phyloP scores from a whole-genome alignment of 1,140 invertebrate genomes.

The Mercenaria mercenaria region DNA sequence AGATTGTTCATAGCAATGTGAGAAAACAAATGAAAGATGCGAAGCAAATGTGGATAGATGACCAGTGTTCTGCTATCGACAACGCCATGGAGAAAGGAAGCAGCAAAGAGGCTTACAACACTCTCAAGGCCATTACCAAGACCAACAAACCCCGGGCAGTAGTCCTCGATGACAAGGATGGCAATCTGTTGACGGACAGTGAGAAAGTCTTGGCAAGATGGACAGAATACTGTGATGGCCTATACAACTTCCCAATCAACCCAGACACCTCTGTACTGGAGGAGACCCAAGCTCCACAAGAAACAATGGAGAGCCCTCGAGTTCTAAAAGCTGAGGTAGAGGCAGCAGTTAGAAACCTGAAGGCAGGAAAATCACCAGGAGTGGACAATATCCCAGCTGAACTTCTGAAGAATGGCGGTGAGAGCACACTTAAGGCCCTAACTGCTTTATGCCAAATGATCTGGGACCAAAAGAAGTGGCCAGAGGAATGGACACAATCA shows the following conservation, averaged over 20 bases:
- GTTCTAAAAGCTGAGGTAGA: slow-evolving; percentile 56
- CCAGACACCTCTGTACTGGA: not conserved
- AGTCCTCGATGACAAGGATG: too few relatives aligned
- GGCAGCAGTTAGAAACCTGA: slow-evolving; percentile 62
- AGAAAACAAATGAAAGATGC: too few relatives aligned
- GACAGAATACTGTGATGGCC: slow-evolving; percentile 53
- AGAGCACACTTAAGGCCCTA: not conserved
- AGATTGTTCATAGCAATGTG: too few relatives aligned
- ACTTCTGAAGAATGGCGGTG: slow-evolving; percentile 54
- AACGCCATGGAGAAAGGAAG: too few relatives aligned
- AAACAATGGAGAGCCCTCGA: not conserved
- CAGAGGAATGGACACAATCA: too few relatives aligned
- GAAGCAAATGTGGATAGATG: too few relatives aligned
- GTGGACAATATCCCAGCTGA: slow-evolving; percentile 69
- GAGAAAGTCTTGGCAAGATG: slow-evolving; percentile 37
- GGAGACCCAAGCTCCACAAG: not conserved
- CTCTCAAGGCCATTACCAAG: too few relatives aligned
- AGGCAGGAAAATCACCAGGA: slow-evolving; percentile 67
- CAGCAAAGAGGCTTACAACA: too few relatives aligned
- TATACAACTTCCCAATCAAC: slow-evolving; percentile 16
- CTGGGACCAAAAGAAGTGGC: too few relatives aligned
- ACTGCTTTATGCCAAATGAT: too few relatives aligned
- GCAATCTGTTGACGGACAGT: not conserved
- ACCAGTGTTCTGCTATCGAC: too few relatives aligned
- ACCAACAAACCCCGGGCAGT: too few relatives aligned